Conservation (phyloP, 2,797 vertebrate genomes). For the Lerista edwardsae region DNA sequence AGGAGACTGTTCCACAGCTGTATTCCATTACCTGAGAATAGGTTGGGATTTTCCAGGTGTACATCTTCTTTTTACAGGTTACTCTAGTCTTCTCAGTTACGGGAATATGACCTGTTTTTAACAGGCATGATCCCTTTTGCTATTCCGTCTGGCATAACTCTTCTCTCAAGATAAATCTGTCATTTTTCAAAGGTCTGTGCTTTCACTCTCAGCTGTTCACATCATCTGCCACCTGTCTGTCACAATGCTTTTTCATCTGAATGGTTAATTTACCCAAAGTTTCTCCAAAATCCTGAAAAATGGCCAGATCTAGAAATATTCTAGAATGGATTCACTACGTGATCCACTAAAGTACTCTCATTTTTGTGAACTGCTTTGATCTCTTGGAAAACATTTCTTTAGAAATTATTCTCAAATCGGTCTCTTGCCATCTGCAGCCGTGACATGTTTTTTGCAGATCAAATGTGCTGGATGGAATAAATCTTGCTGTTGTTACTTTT, state of each 20-base stretch:
- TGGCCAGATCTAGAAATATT: too few species aligned
- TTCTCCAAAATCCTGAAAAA: background rate
- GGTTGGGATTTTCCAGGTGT: background rate
- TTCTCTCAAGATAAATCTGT: constrained; percentile 4
- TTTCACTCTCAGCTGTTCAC: constrained; percentile 9
- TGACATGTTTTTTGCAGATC: too few species aligned
- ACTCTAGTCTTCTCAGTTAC: background rate
- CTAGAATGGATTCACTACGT: too few species aligned
- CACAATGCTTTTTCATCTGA: background rate
- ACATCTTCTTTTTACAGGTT: background rate
- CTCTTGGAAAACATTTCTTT: too few species aligned
- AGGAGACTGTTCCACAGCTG: background rate
- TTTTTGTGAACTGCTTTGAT: too few species aligned
- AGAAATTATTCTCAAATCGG: too few species aligned
- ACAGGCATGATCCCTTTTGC: background rate
- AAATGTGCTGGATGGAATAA: too few species aligned
- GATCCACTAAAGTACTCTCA: too few species aligned
- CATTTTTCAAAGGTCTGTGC: background rate
- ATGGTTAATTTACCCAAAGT: background rate
- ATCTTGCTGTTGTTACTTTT: too few species aligned
- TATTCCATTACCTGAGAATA: background rate
- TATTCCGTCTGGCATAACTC: background rate
- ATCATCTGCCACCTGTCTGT: constrained; percentile 2
- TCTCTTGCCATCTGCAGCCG: too few species aligned
- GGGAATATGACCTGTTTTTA: background rate